Percentiles rank a stretch among this genome's conserved stretches.
Evolutionary conservation across 2,888 invertebrate genomes (phyloP).

Genomic region (Pomacea canaliculata): DNA sequence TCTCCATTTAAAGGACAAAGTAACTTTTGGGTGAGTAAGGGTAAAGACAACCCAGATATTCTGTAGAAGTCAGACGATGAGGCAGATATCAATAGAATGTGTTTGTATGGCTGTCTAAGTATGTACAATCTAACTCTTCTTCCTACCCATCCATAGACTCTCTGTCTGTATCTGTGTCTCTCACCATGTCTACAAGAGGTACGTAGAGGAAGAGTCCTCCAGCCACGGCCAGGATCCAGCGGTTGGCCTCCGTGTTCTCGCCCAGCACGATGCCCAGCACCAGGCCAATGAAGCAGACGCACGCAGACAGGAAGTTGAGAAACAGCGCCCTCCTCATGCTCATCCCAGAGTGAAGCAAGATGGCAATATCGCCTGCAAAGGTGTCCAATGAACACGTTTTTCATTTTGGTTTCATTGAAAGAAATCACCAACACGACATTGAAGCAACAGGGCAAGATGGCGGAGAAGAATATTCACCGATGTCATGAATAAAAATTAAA

Average conservation of each 20-base stretch:
- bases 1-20: no score
- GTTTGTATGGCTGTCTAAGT: no score
- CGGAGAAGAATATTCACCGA: no score
- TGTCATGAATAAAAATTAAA: no score
- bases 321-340: constrained; percentile 74
- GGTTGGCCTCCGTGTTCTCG: constrained; percentile 71
- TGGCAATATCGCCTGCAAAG: constrained; percentile 75
- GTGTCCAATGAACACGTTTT: neutral
- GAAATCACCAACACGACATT: no score
- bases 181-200: constrained; percentile 76
- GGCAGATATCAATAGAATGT: no score
- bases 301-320: constrained; percentile 76
- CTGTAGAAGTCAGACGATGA: no score
- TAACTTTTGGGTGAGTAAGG: no score
- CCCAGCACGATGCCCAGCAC: constrained; percentile 73
- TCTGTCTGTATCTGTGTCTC: constrained; percentile 23
- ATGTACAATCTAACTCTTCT: neutral
- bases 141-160: neutral
- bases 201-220: constrained; percentile 78
- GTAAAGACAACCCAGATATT: no score
- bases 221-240: constrained; percentile 76
- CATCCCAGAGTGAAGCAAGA: constrained; percentile 76
- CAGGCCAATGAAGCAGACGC: constrained; percentile 76
- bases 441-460: no score
- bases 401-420: no score